Evolutionary conservation across 2,113 vertebrate genomes (phyloP), one percentile per base, ranked within the genome.

Genomic region (Microtus oregoni): DNA sequence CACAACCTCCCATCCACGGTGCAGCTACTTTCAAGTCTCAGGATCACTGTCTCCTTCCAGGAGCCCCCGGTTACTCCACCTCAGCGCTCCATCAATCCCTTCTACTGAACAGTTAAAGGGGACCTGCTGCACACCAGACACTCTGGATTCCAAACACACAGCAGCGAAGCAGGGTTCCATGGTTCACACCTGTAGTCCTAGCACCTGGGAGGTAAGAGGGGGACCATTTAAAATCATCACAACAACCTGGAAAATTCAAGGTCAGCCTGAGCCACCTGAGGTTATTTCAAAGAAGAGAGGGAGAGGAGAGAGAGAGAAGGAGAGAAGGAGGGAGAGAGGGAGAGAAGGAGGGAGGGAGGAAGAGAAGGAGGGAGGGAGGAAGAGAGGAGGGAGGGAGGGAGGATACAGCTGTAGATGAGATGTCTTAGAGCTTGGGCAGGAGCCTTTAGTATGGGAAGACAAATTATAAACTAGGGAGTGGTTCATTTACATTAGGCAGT

Each of bases 121-220:
- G 28, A 26, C 44, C 30, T 28, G 26, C 50, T 26, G 24, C 77
- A 0, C 7, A 7, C n/a, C 76, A 92, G 76, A 81, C 19, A 35
- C 81, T 81, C n/a, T 44, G 70, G 63, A 92, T 47, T 92, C 93
- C 75, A 24, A 94, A 35, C 52, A 44, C 22, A 35, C 38, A 63
- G 52, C n/a, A 22, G 24, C 14, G 63, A 86, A 47, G 26, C 28
- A 24, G 63, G 41, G 2, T 35, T 35, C 63, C 17, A 47, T 20
- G 63, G 11, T 32, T 68, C 85, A 70, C 12, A 4, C 85, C 44
- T 70, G 63, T 3, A n/a, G 26, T 52, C 77, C 47, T n/a, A 72
- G 30, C 85, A 70, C 67, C n/a, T n/a, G 30, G 44, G 30, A 87
- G 67, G 44, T 26, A n/a, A 50, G n/a, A 32, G 7, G 65, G 68